A percentile compares a stretch with the other conserved stretches of the same genome.
phyloP scores from a whole-genome alignment of 2,888 invertebrate species.

The Tetragonula carbonaria region DNA sequence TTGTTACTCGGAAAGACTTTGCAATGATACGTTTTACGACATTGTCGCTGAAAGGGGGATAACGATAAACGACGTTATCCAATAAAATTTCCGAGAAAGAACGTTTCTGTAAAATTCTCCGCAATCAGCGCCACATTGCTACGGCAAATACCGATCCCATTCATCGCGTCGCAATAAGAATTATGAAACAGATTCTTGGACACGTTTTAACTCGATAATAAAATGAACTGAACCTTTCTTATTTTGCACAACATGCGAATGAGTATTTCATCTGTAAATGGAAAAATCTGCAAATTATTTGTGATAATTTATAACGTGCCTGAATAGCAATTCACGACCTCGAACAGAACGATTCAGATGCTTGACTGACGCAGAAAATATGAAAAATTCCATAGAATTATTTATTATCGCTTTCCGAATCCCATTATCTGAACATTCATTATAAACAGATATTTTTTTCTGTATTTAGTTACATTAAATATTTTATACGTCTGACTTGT shows the following conservation, averaged over 20 bases:
- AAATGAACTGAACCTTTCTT: neutral
- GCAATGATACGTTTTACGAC: slow-evolving; percentile 34
- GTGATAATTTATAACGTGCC: neutral
- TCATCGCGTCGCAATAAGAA: neutral
- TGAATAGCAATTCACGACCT: too few species aligned
- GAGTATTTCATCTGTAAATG: too few species aligned
- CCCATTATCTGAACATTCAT: too few species aligned
- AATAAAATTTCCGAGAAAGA: slow-evolving; percentile 39
- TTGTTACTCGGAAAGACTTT: slow-evolving; percentile 10
- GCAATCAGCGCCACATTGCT: slow-evolving; percentile 6
- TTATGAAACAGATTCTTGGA: slow-evolving; percentile 10
- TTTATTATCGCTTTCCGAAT: too few species aligned
- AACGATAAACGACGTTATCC: slow-evolving; percentile 21
- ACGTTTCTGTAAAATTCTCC: slow-evolving; percentile 3
- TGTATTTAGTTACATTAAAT: too few species aligned
- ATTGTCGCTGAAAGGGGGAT: slow-evolving; percentile 29
- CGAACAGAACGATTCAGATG: too few species aligned
- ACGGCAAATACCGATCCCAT: slow-evolving; percentile 15
- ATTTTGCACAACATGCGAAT: too few species aligned
- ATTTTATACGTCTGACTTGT: too few species aligned
- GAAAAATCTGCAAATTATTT: neutral
- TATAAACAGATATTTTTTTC: too few species aligned
- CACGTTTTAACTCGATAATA: neutral
- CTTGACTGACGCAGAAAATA: too few species aligned
- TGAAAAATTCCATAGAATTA: too few species aligned